These are phyloP conservation scores for Mesopsocus fuscifrons DNA, from an alignment of 2,888 invertebrate species.

Conservation along the genomic window DNA sequence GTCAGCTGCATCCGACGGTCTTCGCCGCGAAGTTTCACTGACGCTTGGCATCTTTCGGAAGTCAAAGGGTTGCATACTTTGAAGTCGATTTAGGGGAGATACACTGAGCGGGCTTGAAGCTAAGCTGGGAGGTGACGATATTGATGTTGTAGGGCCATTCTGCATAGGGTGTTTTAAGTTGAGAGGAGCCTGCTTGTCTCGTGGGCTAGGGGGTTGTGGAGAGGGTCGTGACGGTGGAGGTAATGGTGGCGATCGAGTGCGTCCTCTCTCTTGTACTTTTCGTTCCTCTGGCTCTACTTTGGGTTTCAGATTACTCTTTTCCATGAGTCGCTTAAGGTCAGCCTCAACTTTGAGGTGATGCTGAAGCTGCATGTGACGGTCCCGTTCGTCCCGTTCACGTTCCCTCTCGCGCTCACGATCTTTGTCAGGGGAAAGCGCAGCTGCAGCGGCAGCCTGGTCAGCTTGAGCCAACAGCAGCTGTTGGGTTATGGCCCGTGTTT, in stretches of 20 bases:
- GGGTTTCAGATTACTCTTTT: neutral
- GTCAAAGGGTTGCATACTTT: slow-evolving; percentile 92
- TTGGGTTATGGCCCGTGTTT: slow-evolving; percentile 66
- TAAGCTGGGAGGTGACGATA: slow-evolving; percentile 36
- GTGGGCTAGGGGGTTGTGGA: slow-evolving; percentile 24
- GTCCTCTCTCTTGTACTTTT: neutral
- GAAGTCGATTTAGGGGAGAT: slow-evolving; percentile 71
- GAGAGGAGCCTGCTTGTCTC: slow-evolving; percentile 26
- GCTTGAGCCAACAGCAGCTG: slow-evolving; percentile 28
- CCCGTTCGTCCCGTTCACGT: slow-evolving; percentile 8
- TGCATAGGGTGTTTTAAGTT: slow-evolving; percentile 29
- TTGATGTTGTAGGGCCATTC: slow-evolving; percentile 27
- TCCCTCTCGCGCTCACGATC: slow-evolving; percentile 12
- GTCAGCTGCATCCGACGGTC: slow-evolving; percentile 19
- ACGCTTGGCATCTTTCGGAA: slow-evolving; percentile 45
- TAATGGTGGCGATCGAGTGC: slow-evolving; percentile 14
- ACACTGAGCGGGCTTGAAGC: slow-evolving; percentile 41
- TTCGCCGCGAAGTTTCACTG: slow-evolving; percentile 18
- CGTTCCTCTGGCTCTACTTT: slow-evolving; percentile 9
- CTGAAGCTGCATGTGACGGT: slow-evolving; percentile 2
- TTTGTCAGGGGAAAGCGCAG: slow-evolving; percentile 3
- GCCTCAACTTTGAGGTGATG: slow-evolving; percentile 2
- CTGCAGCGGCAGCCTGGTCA: slow-evolving; percentile 8
- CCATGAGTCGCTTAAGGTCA: neutral
- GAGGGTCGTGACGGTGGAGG: slow-evolving; percentile 28